phyloP scores from a whole-genome alignment of 2,797 vertebrate species.

The Kryptolebias ocellatus region DNA sequence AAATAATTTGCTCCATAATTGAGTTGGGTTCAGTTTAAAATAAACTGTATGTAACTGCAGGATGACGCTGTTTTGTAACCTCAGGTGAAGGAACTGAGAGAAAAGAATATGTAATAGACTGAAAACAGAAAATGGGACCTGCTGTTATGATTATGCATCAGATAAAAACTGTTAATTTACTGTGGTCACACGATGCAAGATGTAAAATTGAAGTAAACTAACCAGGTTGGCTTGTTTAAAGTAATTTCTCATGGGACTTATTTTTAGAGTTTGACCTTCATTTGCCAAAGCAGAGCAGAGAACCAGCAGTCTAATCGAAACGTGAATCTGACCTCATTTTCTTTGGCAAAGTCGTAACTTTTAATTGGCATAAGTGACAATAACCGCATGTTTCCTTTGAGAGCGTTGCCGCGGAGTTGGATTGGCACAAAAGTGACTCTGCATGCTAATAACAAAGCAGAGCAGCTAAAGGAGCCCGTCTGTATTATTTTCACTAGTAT shows the following conservation, averaged over 20 bases:
- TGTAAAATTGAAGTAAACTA: conserved; percentile 17
- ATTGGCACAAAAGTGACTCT: conserved; percentile 44
- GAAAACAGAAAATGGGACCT: too few relatives aligned
- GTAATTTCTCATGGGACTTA: conserved; percentile 13
- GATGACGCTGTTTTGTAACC: background rate
- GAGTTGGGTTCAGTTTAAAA: background rate
- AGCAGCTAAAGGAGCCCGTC: conserved; percentile 11
- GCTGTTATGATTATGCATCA: background rate
- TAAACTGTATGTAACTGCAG: background rate
- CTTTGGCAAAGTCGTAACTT: conserved; percentile 67
- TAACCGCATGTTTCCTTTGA: conserved; percentile 44
- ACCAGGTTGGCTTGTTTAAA: conserved; percentile 20
- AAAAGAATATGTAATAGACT: too few relatives aligned
- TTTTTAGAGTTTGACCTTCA: conserved; percentile 35
- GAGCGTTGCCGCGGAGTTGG: conserved; percentile 41
- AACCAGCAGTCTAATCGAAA: conserved; percentile 37
- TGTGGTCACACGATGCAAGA: background rate
- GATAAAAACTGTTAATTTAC: background rate
- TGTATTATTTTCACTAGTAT: conserved; percentile 32
- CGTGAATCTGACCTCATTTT: conserved; percentile 61
- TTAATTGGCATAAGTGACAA: conserved; percentile 71
- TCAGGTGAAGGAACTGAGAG: too few relatives aligned
- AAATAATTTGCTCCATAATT: background rate
- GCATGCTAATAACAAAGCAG: conserved; percentile 57
- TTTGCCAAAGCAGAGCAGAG: conserved; percentile 28